Percentiles rank a stretch among this genome's conserved stretches.
These are phyloP conservation scores for Hypercompe scribonia DNA, from an alignment of 2,888 invertebrate species.

Conservation along the genomic window DNA sequence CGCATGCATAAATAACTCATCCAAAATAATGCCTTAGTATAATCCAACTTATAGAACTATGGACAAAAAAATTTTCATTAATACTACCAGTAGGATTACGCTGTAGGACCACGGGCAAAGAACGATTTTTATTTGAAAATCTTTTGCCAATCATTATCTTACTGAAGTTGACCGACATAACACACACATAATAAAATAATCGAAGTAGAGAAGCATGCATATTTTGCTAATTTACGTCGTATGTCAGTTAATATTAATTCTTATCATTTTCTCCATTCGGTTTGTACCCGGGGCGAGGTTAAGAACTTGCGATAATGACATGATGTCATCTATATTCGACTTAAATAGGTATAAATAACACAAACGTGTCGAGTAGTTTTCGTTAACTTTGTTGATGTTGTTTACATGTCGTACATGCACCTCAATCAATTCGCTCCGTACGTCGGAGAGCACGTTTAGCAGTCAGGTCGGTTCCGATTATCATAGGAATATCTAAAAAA, in stretches of 20 bases:
- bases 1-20: no score
- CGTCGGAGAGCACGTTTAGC: no score
- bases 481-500: no score
- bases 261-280: constrained; percentile 20
- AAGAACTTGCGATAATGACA: constrained; percentile 15
- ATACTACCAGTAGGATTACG: no score
- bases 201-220: not conserved
- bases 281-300: constrained; percentile 14
- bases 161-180: not conserved
- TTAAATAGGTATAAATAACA: constrained; percentile 3
- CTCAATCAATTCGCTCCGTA: not conserved
- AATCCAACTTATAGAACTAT: no score
- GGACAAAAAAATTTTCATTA: no score
- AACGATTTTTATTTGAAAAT: not conserved
- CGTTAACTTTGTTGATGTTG: constrained; percentile 7
- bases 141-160: not conserved
- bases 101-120: no score
- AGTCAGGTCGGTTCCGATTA: no score
- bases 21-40: no score
- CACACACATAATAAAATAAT: not conserved
- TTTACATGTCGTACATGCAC: not conserved
- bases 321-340: constrained; percentile 15
- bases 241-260: not conserved
- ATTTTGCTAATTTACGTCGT: not conserved
- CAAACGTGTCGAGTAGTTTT: constrained; percentile 8